These are phyloP conservation scores for Gnatocerus cornutus DNA, from an alignment of 2,888 invertebrate species.

Conservation along the genomic window DNA sequence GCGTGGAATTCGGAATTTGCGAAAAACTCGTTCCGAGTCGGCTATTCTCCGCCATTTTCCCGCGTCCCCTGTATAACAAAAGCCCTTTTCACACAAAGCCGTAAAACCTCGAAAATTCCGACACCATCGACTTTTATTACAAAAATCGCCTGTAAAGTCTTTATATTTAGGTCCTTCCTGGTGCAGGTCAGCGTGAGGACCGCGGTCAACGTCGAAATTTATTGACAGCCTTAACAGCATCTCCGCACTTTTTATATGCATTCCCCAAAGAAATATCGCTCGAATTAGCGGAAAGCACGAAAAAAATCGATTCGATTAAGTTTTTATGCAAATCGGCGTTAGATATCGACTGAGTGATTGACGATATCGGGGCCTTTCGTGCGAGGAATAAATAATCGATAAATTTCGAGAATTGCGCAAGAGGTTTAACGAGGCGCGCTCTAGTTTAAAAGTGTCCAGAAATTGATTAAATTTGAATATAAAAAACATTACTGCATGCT, in stretches of 20 bases:
- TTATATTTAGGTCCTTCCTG: slow-evolving; percentile 21
- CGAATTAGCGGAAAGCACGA: slow-evolving; percentile 15
- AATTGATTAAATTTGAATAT: slow-evolving; percentile 43
- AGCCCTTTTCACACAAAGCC: slow-evolving; percentile 16
- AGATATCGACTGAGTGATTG: slow-evolving; percentile 17
- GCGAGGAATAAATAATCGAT: slow-evolving; percentile 33
- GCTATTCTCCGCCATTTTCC: slow-evolving; percentile 1
- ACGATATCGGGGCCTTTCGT: slow-evolving; percentile 28
- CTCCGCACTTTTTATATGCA: slow-evolving; percentile 1
- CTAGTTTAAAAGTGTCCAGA: slow-evolving; percentile 29
- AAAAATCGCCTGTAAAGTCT: slow-evolving; percentile 22
- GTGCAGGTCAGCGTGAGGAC: slow-evolving; percentile 10
- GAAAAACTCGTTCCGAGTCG: neutral
- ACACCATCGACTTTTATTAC: slow-evolving; percentile 15
- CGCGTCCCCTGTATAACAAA: slow-evolving; percentile 12
- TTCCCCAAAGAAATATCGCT: neutral
- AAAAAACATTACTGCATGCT: slow-evolving; percentile 21
- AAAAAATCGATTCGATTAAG: slow-evolving; percentile 11
- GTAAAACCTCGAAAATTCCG: slow-evolving; percentile 8
- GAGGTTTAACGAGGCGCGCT: slow-evolving; percentile 31
- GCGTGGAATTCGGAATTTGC: neutral
- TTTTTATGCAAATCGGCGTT: slow-evolving; percentile 19
- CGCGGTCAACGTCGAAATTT: slow-evolving; percentile 13
- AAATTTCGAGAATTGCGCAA: slow-evolving; percentile 33
- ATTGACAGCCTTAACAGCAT: slow-evolving; percentile 15